Evolutionary conservation across 2,888 invertebrate species (phyloP).

Genomic region (Euplexia lucipara): DNA sequence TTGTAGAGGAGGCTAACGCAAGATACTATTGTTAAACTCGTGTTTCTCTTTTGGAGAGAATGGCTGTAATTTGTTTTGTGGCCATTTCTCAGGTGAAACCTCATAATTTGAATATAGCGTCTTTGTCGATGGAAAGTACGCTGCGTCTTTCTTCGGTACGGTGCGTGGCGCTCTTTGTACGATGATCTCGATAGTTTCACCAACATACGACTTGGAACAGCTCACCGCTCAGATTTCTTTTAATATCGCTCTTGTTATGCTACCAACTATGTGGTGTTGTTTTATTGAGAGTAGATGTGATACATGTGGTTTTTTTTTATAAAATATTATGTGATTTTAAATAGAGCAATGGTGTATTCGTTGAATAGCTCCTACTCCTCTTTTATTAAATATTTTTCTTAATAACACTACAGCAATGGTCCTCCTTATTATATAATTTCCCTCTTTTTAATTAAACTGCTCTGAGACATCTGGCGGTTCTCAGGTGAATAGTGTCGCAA

Average conservation of each 20-base stretch:
- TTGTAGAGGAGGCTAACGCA: slow-evolving; percentile 27
- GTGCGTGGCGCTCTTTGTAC: slow-evolving; percentile 79
- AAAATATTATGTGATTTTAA: slow-evolving; percentile 21
- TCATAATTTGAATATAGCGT: slow-evolving; percentile 77
- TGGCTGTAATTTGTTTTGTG: slow-evolving; percentile 66
- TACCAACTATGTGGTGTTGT: slow-evolving; percentile 45
- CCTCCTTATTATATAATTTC: neutral
- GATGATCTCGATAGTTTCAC: slow-evolving; percentile 84
- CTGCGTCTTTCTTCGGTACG: slow-evolving; percentile 75
- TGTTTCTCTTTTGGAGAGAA: slow-evolving; percentile 64
- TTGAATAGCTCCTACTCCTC: slow-evolving; percentile 6
- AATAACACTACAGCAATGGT: slow-evolving; percentile 3
- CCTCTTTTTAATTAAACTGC: slow-evolving; percentile 17
- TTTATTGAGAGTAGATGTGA: slow-evolving; percentile 45
- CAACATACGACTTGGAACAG: slow-evolving; percentile 71
- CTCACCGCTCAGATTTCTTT: slow-evolving; percentile 68
- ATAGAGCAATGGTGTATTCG: slow-evolving; percentile 14
- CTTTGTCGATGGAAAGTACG: slow-evolving; percentile 81
- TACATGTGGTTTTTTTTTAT: slow-evolving; percentile 49
- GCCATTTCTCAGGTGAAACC: slow-evolving; percentile 71
- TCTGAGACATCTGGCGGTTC: slow-evolving; percentile 53
- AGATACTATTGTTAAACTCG: slow-evolving; percentile 55
- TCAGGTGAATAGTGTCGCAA: slow-evolving; percentile 73
- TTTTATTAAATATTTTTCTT: slow-evolving; percentile 3
- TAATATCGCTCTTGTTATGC: slow-evolving; percentile 60